phyloP scores from a whole-genome alignment of 2,113 vertebrate species.

The Mobula hypostoma region DNA sequence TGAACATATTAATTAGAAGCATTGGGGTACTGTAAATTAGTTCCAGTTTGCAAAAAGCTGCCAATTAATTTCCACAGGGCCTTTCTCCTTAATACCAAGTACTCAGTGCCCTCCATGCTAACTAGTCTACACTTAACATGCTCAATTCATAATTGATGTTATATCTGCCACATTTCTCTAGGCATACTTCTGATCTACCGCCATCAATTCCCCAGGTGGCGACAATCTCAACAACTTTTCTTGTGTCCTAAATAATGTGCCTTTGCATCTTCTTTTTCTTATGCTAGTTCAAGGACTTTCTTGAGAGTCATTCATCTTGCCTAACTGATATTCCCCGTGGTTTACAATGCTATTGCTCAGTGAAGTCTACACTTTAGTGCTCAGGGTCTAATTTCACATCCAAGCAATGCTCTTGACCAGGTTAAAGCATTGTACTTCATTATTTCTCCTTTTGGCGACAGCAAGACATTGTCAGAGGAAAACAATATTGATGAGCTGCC shows the following conservation, averaged over 20 bases:
- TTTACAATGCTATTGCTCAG: no score
- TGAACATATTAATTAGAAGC: neutral
- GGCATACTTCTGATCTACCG: neutral
- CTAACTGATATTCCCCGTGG: neutral
- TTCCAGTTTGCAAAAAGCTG: neutral
- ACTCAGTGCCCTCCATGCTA: neutral
- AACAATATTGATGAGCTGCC: neutral
- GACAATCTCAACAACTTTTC: neutral
- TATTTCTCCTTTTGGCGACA: neutral
- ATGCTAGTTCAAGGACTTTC: neutral
- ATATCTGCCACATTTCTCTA: neutral
- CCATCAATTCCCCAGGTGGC: neutral
- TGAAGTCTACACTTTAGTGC: no score
- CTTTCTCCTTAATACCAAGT: neutral
- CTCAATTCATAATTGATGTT: no score
- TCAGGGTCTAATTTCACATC: slow-evolving; percentile 13
- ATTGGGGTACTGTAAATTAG: neutral
- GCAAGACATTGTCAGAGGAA: neutral
- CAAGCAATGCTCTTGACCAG: neutral
- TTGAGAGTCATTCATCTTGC: neutral
- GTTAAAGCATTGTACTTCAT: neutral
- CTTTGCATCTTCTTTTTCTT: neutral
- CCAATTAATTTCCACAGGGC: neutral
- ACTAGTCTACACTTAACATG: neutral
- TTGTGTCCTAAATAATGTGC: neutral